Conservation (phyloP, 2,888 invertebrate species). For the Heteromyza rotundicornis region DNA sequence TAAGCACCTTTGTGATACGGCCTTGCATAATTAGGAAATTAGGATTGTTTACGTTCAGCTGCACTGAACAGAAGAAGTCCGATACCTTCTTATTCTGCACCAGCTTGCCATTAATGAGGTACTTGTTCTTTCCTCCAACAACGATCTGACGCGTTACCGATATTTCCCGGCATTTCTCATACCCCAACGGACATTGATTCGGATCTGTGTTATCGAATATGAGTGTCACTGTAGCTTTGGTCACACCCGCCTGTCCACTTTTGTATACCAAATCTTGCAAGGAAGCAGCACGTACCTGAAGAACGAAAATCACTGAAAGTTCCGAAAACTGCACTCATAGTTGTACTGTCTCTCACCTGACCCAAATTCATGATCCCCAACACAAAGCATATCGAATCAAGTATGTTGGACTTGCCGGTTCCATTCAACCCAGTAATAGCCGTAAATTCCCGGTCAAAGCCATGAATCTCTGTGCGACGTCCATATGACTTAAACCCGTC, state of each 20-base stretch:
- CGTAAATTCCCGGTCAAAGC: constrained; percentile 94
- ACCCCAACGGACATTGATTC: constrained; percentile 85
- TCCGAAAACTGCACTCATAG: no score
- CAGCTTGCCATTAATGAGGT: constrained; percentile 89
- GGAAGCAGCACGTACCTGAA: constrained; percentile 85
- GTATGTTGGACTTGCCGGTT: constrained; percentile 95
- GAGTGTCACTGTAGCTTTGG: constrained; percentile 93
- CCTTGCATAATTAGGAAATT: constrained; percentile 99
- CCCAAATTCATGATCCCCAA: constrained; percentile 91
- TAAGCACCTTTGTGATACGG: constrained; percentile 96
- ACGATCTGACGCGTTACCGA: constrained; percentile 86
- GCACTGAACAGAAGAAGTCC: constrained; percentile 95
- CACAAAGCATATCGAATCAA: constrained; percentile 97
- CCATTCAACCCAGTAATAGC: constrained; percentile 98
- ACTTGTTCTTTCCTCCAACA: constrained; percentile 90
- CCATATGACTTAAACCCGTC: constrained; percentile 99
- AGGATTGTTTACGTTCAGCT: constrained; percentile 98
- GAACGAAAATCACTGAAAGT: not conserved
- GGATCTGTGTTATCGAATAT: constrained; percentile 91
- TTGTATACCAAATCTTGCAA: constrained; percentile 97
- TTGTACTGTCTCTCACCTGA: constrained; percentile 83
- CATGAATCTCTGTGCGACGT: constrained; percentile 85
- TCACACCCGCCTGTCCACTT: constrained; percentile 94
- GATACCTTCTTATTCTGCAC: constrained; percentile 89
- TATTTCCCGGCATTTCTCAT: constrained; percentile 89